Base-by-base conservation (phyloP, 2,797 vertebrate species). In the Gymnodraco acuticeps region DNA sequence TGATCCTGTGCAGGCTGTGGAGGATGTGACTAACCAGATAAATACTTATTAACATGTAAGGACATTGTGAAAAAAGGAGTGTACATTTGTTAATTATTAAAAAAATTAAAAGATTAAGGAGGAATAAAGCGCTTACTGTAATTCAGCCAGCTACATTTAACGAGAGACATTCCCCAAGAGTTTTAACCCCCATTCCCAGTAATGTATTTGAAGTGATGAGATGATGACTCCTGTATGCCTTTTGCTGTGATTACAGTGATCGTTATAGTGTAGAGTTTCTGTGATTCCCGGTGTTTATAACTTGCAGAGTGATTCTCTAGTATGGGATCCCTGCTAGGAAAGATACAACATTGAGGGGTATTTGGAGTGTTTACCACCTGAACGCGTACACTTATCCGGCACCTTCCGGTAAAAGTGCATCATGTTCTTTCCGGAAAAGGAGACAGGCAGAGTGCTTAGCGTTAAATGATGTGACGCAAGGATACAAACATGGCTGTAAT, bases 171-270 rank as follows among this genome's bases (percentile, higher is more conserved):
- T 45, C 11, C 63, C 10, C 58, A 19, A 1, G 4, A 13, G 7
- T 77, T 12, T 69, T 64, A 43, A 17, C 54, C 12, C 75, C 20
- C 15, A 11, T 66, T 62, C 33, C 54, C 19, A 54, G 46, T 46
- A 78, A 13, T 78, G 66, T 50, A 81, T 86, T 84, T 89, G 76
- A 88, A 75, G 71, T 89, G 76, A 87, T 83, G 79, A 73, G 43
- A 69, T 60, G 38, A 64, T 73, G 56, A 83, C 82, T 80, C 64
- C 60, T 3, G 3, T 75, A 88, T 78, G 84, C 84, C 84, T 89
- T 38, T 84, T 91, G 83, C 86, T 78, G 80, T 90, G 86, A 54
- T 86, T 79, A 67, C 73, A 74, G 56, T 89, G 73, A 83, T 81
- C 47, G 65, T 82, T 84, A 84, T 62, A 76, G 70, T 80, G 75